phyloP scores from a whole-genome alignment of 1,140 invertebrate species.

The Scylla paramamosain region DNA sequence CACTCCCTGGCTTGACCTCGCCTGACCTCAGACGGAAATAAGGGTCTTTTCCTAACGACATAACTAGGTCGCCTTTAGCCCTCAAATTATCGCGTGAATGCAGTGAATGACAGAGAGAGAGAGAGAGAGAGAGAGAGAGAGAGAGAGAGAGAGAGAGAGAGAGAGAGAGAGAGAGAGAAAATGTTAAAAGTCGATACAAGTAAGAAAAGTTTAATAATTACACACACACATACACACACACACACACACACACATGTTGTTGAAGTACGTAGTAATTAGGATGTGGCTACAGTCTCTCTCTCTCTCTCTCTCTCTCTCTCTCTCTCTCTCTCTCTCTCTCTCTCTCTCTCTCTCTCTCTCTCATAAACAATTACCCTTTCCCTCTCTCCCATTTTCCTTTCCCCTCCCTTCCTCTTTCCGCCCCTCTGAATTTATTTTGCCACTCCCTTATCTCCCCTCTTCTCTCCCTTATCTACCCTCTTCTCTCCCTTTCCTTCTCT shows the following conservation, averaged over 20 bases:
- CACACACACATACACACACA: no score
- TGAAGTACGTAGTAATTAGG: no score
- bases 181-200: background rate
- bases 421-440: no score
- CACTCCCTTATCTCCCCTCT: no score
- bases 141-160: background rate
- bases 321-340: no score
- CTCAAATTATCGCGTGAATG: background rate
- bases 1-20: background rate
- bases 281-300: no score
- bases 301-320: no score
- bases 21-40: background rate
- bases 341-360: no score
- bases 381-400: no score
- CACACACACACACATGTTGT: background rate
- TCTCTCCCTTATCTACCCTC: background rate
- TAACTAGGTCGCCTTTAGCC: background rate
- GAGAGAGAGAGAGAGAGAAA: background rate
- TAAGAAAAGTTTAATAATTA: background rate
- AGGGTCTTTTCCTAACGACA: background rate
- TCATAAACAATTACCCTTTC: no score
- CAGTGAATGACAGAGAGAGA: background rate
- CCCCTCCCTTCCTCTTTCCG: no score
- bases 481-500: background rate
- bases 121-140: conserved; percentile 21